Conservation (phyloP, 2,888 invertebrate species). For the Drosophila pegasa region DNA sequence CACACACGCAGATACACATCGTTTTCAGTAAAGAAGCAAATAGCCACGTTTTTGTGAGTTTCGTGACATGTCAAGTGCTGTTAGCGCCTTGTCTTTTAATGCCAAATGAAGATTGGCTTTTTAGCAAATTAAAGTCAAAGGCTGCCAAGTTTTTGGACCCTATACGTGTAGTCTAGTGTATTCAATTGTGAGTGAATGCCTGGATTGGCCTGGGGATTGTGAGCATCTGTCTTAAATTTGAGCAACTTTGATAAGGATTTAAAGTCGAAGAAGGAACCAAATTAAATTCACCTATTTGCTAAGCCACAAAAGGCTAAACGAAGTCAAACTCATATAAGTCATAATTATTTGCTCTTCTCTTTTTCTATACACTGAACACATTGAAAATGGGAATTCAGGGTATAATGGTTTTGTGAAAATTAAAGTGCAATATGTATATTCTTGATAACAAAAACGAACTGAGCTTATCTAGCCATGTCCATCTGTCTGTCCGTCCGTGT, state of each 20-base stretch:
- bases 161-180: not conserved
- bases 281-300: not conserved
- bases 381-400: too few relatives aligned
- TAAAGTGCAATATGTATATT: too few relatives aligned
- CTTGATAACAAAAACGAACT: too few relatives aligned
- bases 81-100: slow-evolving; percentile 66
- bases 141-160: slow-evolving; percentile 29
- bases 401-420: too few relatives aligned
- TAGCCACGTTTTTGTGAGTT: slow-evolving; percentile 35
- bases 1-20: not conserved
- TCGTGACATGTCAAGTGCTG: slow-evolving; percentile 64
- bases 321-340: not conserved
- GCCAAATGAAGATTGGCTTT: slow-evolving; percentile 69
- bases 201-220: slow-evolving; percentile 9
- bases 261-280: not conserved
- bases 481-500: too few relatives aligned
- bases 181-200: slow-evolving; percentile 8
- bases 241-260: not conserved
- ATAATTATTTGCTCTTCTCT: too few relatives aligned
- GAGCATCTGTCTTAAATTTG: slow-evolving; percentile 1
- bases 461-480: too few relatives aligned
- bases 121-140: slow-evolving; percentile 64
- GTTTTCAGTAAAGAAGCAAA: slow-evolving; percentile 6
- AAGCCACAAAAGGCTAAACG: not conserved
- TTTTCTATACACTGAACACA: too few relatives aligned